Base-by-base conservation (phyloP, 2,113 vertebrate genomes). In the Rattus rattus region DNA sequence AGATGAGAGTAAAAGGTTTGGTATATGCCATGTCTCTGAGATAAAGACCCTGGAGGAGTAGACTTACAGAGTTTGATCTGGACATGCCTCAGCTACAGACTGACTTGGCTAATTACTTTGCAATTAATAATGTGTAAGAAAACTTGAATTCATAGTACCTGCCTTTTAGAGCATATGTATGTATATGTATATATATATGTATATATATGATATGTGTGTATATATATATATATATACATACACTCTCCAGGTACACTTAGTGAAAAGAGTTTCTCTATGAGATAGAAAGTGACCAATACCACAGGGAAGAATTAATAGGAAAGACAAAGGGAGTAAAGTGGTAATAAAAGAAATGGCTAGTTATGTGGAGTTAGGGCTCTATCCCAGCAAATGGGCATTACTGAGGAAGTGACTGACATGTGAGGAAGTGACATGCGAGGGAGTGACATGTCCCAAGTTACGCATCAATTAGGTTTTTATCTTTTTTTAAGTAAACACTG, bases 271-370 rank as follows among this genome's bases (percentile, higher is more conserved):
- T 86, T 96, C 10, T 75, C 54, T 39, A 47, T 13, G 75, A 91
- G 72, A 93, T 6, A 94, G 54, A 83, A 63, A 69, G 49, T 80
- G 47, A 91, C 30, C 65, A 83, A 77, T 77, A 65, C 24, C 49
- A 75, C 19, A 88, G 75, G 47, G 36, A 85, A 94, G 43, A 39
- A 17, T 81, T 61, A 90, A 43, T 73, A 70, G 95, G 73, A 56
- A 94, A 94, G 90, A 89, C 26, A 96, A 92, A 96, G n/a, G 33
- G 88, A 91, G 76, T 85, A 26, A 92, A 81, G 65, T 24, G 11
- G 17, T 43, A 16, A 63, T 89, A 85, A 96, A 83, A 1, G 11
- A 90, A 95, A 84, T 59, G 54, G 84, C 75, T 77, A 86, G 47
- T 33, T n/a, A 76, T 9, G 14, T 94, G 36, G 24, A 92, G 67